Evolutionary conservation across 2,888 invertebrate species (phyloP).

Genomic region (Nysson spinosus): DNA sequence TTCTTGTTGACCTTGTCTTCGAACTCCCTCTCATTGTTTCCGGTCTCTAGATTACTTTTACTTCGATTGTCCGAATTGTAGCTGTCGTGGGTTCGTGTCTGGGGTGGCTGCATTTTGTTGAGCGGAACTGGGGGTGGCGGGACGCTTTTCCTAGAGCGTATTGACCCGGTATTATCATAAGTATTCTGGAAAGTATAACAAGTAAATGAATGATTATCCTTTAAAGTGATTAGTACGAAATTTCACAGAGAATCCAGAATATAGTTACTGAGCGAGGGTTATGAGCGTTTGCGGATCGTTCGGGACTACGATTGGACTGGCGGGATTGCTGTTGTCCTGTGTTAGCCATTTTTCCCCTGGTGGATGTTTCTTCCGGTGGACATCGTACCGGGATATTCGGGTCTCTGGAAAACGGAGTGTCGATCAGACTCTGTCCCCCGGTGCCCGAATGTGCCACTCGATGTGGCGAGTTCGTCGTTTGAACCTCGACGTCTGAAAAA

Average conservation of each 20-base stretch:
- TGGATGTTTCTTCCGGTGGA: slow-evolving; percentile 65
- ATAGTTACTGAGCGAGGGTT: slow-evolving; percentile 69
- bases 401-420: slow-evolving; percentile 76
- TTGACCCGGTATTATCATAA: slow-evolving; percentile 82
- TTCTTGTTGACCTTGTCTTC: slow-evolving; percentile 66
- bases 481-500: slow-evolving; percentile 74
- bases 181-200: slow-evolving; percentile 58
- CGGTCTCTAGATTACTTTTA: slow-evolving; percentile 53
- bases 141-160: slow-evolving; percentile 78
- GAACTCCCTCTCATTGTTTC: slow-evolving; percentile 62
- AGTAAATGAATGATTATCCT: too few species aligned
- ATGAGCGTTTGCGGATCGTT: slow-evolving; percentile 64
- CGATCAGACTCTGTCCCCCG: slow-evolving; percentile 74
- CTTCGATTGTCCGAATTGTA: slow-evolving; percentile 58
- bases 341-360: slow-evolving; percentile 53
- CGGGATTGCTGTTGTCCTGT: slow-evolving; percentile 57
- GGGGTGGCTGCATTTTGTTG: slow-evolving; percentile 57
- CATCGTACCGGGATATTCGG: slow-evolving; percentile 73
- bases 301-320: slow-evolving; percentile 62
- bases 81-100: slow-evolving; percentile 55
- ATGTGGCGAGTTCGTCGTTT: slow-evolving; percentile 76
- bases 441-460: slow-evolving; percentile 63
- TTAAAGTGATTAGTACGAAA: too few species aligned
- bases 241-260: too few species aligned
- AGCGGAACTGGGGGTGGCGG: slow-evolving; percentile 71